Percentiles rank a stretch among this genome's conserved stretches.
Evolutionary conservation across 2,888 invertebrate species (phyloP).

Genomic region (Macaria notata): DNA sequence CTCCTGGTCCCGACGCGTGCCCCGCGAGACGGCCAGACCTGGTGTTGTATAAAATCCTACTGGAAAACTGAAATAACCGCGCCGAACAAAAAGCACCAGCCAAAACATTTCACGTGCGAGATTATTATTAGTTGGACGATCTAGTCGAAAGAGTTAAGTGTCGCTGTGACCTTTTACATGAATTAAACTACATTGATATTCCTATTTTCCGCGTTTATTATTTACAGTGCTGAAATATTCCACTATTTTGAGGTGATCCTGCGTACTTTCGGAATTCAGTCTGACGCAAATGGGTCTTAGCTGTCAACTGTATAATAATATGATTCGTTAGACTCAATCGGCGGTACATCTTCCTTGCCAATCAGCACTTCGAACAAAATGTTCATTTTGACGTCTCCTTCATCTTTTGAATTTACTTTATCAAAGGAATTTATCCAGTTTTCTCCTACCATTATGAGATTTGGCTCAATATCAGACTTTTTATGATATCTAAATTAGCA

Average conservation of each 20-base stretch:
- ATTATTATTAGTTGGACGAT: slow-evolving; percentile 82
- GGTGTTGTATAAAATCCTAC: slow-evolving; percentile 79
- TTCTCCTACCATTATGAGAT: slow-evolving; percentile 46
- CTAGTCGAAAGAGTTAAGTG: slow-evolving; percentile 79
- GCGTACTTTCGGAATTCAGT: slow-evolving; percentile 46
- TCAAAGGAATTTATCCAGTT: slow-evolving; percentile 35
- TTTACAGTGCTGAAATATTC: slow-evolving; percentile 39
- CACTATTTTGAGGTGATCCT: slow-evolving; percentile 39
- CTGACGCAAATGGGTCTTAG: slow-evolving; percentile 51
- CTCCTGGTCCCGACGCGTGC: slow-evolving; percentile 48
- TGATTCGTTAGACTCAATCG: slow-evolving; percentile 42
- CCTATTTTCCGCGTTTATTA: slow-evolving; percentile 52
- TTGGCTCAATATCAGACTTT: slow-evolving; percentile 57
- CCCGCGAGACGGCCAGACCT: slow-evolving; percentile 73
- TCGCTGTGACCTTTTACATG: slow-evolving; percentile 65
- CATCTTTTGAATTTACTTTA: slow-evolving; percentile 32
- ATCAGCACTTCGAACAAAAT: slow-evolving; percentile 17
- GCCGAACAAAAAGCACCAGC: slow-evolving; percentile 82
- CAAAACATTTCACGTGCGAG: slow-evolving; percentile 81
- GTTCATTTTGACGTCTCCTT: slow-evolving; percentile 25
- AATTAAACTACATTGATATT: slow-evolving; percentile 58
- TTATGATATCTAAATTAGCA: slow-evolving; percentile 52
- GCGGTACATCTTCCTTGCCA: slow-evolving; percentile 37
- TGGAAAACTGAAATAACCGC: slow-evolving; percentile 82
- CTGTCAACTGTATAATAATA: slow-evolving; percentile 50